Percentiles rank a stretch among this genome's conserved stretches.
These are phyloP conservation scores for Sakesphorus luctuosus DNA, from an alignment of 2,113 vertebrate genomes.

Conservation along the genomic window DNA sequence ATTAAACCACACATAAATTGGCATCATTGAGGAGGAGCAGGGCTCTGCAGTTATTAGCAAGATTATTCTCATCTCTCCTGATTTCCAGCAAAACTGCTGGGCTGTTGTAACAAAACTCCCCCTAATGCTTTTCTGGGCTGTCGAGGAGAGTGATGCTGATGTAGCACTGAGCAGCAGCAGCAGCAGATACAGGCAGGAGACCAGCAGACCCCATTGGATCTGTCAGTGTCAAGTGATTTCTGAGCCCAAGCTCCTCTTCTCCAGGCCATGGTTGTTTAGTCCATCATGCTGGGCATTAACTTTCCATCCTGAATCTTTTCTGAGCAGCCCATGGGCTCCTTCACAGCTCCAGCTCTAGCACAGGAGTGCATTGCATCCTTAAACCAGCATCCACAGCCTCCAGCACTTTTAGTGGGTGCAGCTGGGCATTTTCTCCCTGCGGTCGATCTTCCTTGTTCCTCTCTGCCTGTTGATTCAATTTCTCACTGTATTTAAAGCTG, in stretches of 20 bases:
- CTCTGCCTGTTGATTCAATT: neutral
- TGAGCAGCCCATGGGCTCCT: neutral
- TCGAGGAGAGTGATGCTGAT: neutral
- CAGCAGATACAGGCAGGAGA: neutral
- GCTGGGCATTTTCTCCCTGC: neutral
- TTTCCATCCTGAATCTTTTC: neutral
- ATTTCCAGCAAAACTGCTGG: neutral
- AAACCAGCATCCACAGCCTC: neutral
- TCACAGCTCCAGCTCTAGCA: neutral
- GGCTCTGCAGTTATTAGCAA: neutral
- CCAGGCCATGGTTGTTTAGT: neutral
- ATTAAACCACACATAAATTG: neutral
- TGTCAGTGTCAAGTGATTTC: neutral
- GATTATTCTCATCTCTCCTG: neutral
- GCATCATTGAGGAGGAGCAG: neutral
- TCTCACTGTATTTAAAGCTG: neutral
- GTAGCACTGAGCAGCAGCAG: neutral
- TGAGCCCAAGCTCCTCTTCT: neutral
- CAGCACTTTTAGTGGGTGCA: neutral
- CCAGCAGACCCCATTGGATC: neutral
- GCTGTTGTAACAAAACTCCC: neutral
- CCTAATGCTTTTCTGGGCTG: rapidly evolving
- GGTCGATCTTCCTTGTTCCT: neutral
- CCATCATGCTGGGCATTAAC: neutral
- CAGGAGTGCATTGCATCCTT: neutral